Conservation (phyloP, 2,113 vertebrate genomes). For the Tautogolabrus adspersus region DNA sequence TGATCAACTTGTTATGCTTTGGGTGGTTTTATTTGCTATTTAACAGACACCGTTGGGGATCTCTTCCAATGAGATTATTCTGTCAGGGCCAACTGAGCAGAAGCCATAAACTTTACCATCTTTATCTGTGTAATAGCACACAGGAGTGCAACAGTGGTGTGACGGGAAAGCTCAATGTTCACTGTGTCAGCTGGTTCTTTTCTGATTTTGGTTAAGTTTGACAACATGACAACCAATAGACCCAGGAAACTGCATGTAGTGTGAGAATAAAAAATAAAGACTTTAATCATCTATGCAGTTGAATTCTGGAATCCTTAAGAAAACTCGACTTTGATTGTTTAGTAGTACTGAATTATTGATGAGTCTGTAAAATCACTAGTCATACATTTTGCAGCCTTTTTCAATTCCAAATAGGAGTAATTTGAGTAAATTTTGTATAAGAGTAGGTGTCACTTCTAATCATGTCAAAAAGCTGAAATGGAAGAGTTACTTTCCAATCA, state of each 20-base stretch:
- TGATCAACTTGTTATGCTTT: constrained; percentile 26
- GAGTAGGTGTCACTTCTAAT: not conserved
- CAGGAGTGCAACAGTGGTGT: constrained; percentile 52
- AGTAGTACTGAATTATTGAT: constrained; percentile 17
- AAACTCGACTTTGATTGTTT: constrained; percentile 18
- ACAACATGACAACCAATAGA: constrained; percentile 2
- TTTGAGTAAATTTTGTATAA: constrained; percentile 3
- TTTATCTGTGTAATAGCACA: constrained; percentile 73
- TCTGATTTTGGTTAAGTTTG: constrained; percentile 15
- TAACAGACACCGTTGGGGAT: constrained; percentile 47
- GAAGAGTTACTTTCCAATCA: not conserved
- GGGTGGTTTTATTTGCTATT: constrained; percentile 40
- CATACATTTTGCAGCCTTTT: not conserved
- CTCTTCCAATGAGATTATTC: constrained; percentile 47
- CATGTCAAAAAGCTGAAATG: not conserved
- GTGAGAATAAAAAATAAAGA: constrained; percentile 1
- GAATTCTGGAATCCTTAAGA: not conserved
- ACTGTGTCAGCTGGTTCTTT: constrained; percentile 42
- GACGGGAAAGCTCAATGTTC: constrained; percentile 68
- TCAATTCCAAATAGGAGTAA: not conserved
- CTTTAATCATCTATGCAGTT: not conserved
- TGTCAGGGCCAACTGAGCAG: constrained; percentile 53
- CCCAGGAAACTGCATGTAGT: not conserved
- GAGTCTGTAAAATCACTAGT: constrained; percentile 2
- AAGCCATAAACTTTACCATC: constrained; percentile 72